These are phyloP conservation scores for Cantharis rustica DNA, from an alignment of 2,888 invertebrate species.

Conservation along the genomic window DNA sequence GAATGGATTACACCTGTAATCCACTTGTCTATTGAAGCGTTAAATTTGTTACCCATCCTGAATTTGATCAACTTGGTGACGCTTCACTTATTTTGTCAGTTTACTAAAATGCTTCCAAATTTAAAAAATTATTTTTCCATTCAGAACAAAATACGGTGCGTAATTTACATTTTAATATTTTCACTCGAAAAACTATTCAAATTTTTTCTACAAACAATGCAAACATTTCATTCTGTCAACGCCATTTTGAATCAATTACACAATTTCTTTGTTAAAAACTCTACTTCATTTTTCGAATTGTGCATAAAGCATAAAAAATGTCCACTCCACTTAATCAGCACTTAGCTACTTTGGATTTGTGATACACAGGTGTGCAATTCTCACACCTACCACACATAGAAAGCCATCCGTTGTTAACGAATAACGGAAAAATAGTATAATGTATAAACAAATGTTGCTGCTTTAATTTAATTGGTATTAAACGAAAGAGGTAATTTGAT, in stretches of 20 bases:
- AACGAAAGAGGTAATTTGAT: no score
- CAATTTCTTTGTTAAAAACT: neutral
- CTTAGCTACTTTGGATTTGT: no score
- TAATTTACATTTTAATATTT: neutral
- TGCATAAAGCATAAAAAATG: no score
- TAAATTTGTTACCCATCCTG: slow-evolving; percentile 1
- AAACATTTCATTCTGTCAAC: neutral
- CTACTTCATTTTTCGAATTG: no score
- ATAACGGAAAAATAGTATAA: no score
- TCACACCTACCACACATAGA: no score
- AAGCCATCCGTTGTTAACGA: no score
- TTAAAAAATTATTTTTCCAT: neutral
- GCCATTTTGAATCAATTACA: neutral
- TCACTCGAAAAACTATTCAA: neutral
- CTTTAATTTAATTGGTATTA: no score
- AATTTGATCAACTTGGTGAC: neutral
- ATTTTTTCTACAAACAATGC: neutral
- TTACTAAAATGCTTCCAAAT: neutral
- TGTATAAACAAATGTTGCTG: no score
- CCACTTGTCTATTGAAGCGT: slow-evolving; percentile 4
- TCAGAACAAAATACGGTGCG: neutral
- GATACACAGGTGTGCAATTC: no score
- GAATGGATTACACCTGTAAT: slow-evolving; percentile 5
- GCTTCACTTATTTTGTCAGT: neutral
- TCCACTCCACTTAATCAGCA: no score